These are phyloP conservation scores for Clarias magur DNA, from an alignment of 2,113 vertebrate genomes.

Conservation along the genomic window DNA sequence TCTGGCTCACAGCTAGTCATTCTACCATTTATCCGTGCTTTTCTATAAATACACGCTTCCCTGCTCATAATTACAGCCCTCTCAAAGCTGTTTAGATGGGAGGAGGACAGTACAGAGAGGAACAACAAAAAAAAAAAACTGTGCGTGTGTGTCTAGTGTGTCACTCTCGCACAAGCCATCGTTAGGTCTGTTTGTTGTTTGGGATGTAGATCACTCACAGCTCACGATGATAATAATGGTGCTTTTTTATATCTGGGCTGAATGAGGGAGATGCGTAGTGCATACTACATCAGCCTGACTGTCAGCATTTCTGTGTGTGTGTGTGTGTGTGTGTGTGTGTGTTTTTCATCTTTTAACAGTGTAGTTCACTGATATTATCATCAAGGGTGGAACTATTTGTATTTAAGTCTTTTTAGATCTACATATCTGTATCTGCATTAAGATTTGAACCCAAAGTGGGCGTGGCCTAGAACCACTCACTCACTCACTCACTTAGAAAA, in stretches of 20 bases:
- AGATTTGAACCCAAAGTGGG: background rate
- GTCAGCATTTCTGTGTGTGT: background rate
- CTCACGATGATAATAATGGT: background rate
- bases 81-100: constrained; percentile 67
- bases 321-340: background rate
- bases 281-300: background rate
- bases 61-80: constrained; percentile 71
- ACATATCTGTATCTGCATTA: too few relatives aligned
- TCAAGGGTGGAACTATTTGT: background rate
- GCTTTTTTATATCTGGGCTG: background rate
- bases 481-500: background rate
- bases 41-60: constrained; percentile 76
- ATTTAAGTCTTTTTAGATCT: background rate
- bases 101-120: constrained; percentile 54
- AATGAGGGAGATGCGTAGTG: background rate
- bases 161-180: background rate
- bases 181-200: constrained; percentile 15
- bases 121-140: constrained; percentile 11
- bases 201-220: constrained; percentile 5
- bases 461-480: background rate
- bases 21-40: constrained; percentile 66
- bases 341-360: background rate
- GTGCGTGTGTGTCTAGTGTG: constrained; percentile 15
- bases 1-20: constrained; percentile 69
- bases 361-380: background rate